Evolutionary conservation across 1,140 invertebrate genomes (phyloP).

Genomic region (Neotoxoptera formosana): DNA sequence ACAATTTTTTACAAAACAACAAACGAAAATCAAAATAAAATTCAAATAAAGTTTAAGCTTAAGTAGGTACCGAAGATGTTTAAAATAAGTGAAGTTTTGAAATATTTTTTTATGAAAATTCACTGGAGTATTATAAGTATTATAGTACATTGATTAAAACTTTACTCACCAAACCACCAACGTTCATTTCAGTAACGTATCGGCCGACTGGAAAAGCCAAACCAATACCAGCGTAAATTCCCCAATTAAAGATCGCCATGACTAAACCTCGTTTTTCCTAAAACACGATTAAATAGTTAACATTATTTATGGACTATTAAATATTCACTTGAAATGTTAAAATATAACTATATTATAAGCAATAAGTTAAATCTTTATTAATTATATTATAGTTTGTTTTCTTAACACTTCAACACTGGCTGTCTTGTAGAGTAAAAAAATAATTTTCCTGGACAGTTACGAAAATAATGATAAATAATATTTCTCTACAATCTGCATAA

Average conservation of each 20-base stretch:
- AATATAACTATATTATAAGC: background rate
- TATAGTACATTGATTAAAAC: background rate
- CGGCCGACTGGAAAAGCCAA: constrained; percentile 90
- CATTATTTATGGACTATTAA: background rate
- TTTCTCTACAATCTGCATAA: background rate
- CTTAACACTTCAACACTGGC: background rate
- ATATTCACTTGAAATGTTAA: background rate
- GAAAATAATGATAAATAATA: background rate
- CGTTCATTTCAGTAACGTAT: constrained; percentile 81
- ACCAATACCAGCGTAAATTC: constrained; percentile 93
- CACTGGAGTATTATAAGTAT: background rate
- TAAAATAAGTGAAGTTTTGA: background rate
- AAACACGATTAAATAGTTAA: constrained; percentile 61
- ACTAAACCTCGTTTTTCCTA: constrained; percentile 81
- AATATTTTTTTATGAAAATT: background rate
- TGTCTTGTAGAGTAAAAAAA: background rate
- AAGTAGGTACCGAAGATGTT: background rate
- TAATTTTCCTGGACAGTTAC: background rate
- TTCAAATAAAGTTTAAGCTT: background rate
- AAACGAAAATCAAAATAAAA: background rate
- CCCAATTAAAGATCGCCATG: constrained; percentile 94
- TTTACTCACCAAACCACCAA: constrained; percentile 73
- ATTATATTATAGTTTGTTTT: background rate
- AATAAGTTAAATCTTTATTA: background rate
- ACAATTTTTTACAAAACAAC: background rate